phyloP scores from a whole-genome alignment of 2,113 vertebrate species.

The Daubentonia madagascariensis region DNA sequence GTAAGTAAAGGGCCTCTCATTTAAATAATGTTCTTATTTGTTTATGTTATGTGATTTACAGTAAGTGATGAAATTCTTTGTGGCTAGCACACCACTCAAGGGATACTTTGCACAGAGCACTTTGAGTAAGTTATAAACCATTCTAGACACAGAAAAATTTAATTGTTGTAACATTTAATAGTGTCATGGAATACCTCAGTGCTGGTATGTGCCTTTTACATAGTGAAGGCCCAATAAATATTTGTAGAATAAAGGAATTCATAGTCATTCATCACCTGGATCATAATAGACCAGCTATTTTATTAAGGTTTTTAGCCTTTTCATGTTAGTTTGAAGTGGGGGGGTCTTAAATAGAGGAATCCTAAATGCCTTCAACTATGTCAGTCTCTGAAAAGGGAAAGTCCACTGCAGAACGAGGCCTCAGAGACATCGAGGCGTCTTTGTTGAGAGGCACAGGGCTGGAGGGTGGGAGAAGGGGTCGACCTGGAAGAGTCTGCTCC shows the following conservation, averaged over 20 bases:
- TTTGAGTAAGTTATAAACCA: constrained; percentile 67
- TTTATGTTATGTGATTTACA: constrained; percentile 68
- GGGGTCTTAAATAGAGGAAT: neutral
- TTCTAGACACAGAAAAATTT: constrained; percentile 56
- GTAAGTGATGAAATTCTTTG: constrained; percentile 58
- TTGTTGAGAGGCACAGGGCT: fast-evolving
- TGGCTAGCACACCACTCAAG: neutral
- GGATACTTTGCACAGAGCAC: constrained; percentile 26
- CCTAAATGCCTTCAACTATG: neutral
- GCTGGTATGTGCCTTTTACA: neutral
- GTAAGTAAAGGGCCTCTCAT: constrained; percentile 60
- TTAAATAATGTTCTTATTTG: constrained; percentile 54
- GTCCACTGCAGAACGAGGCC: neutral
- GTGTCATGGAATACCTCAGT: neutral
- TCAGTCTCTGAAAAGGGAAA: neutral
- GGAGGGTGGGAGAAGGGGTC: neutral
- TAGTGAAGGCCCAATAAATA: neutral
- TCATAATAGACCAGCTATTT: neutral
- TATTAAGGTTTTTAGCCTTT: neutral
- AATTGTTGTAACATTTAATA: neutral
- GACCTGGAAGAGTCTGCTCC: neutral
- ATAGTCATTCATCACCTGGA: neutral
- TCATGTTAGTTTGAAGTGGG: neutral
- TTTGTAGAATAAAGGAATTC: neutral
- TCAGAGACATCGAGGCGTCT: fast-evolving